These are phyloP conservation scores for Caenorhabditis sulstoni DNA, from an alignment of 2,888 invertebrate genomes.

Conservation along the genomic window DNA sequence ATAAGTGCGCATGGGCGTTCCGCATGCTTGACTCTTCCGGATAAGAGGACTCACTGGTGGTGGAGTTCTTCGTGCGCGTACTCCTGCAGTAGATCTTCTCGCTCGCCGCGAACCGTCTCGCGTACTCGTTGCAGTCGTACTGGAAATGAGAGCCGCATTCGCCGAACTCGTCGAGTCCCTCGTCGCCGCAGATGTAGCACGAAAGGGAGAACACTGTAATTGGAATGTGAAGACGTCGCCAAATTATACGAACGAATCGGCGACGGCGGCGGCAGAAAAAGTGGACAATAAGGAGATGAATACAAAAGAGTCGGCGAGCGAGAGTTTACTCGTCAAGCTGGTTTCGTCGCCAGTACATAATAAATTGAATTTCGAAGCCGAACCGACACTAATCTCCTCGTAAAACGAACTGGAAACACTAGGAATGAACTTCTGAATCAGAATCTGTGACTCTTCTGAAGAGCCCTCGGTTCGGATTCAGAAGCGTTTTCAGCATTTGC, in stretches of 20 bases:
- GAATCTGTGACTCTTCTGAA: too few relatives aligned
- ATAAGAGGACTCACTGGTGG: constrained; percentile 64
- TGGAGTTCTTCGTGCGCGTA: constrained; percentile 65
- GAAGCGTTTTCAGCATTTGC: too few relatives aligned
- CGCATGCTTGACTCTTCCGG: constrained; percentile 20
- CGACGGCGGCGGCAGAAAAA: too few relatives aligned
- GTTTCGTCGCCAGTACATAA: background rate
- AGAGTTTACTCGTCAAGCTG: background rate
- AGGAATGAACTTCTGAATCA: too few relatives aligned
- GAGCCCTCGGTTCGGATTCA: too few relatives aligned
- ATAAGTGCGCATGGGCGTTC: constrained; percentile 48
- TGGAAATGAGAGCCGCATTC: constrained; percentile 74
- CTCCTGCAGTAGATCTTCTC: constrained; percentile 75
- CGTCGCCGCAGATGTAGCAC: constrained; percentile 75
- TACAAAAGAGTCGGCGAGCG: background rate
- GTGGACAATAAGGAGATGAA: constrained; percentile 1
- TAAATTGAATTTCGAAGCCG: constrained; percentile 1
- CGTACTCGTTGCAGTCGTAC: constrained; percentile 71
- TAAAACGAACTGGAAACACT: too few relatives aligned
- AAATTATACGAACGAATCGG: background rate
- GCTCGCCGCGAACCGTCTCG: constrained; percentile 55
- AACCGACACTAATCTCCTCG: too few relatives aligned
- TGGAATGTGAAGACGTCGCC: background rate
- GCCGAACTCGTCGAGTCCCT: constrained; percentile 72
- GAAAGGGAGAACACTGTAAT: constrained; percentile 54